Percentiles rank a stretch among this genome's conserved stretches.
These are phyloP conservation scores for Elymnias hypermnestra DNA, from an alignment of 1,140 invertebrate genomes.

Conservation along the genomic window DNA sequence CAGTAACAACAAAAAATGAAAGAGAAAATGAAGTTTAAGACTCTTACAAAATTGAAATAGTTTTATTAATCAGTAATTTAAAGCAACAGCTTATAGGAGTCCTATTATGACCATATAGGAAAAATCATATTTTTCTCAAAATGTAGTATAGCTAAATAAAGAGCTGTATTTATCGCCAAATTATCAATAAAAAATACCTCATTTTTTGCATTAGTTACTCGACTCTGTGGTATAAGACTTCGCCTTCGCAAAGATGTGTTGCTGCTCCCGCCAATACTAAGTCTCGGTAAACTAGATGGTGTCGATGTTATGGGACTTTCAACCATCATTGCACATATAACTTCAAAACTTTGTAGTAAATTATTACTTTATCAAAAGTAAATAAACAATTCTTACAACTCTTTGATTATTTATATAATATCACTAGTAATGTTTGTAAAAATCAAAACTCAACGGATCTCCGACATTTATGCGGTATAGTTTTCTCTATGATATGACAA, in stretches of 20 bases:
- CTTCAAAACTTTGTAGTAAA: conserved; percentile 5
- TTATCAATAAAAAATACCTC: no score
- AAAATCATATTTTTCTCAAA: not conserved
- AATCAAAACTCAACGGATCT: conserved; percentile 40
- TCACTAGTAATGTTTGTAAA: no score
- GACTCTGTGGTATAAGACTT: conserved; percentile 49
- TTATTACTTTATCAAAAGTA: not conserved
- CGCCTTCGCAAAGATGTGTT: conserved; percentile 43
- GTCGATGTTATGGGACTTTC: conserved; percentile 53
- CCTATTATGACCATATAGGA: not conserved
- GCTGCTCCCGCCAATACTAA: conserved; percentile 61
- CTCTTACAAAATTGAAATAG: no score
- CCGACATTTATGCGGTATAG: no score
- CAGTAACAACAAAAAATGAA: no score
- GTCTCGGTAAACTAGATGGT: conserved; percentile 31
- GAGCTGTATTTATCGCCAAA: no score
- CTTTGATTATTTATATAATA: not conserved
- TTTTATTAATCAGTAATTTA: no score
- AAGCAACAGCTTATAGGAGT: no score
- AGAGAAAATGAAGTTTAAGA: no score
- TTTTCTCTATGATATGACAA: no score
- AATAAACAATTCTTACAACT: not conserved
- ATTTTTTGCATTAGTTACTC: conserved; percentile 30
- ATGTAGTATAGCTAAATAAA: not conserved
- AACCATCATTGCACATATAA: conserved; percentile 36